A percentile compares a stretch with the other conserved stretches of the same genome.
Conservation (phyloP, 2,888 invertebrate species). For the Acheta domesticus region DNA sequence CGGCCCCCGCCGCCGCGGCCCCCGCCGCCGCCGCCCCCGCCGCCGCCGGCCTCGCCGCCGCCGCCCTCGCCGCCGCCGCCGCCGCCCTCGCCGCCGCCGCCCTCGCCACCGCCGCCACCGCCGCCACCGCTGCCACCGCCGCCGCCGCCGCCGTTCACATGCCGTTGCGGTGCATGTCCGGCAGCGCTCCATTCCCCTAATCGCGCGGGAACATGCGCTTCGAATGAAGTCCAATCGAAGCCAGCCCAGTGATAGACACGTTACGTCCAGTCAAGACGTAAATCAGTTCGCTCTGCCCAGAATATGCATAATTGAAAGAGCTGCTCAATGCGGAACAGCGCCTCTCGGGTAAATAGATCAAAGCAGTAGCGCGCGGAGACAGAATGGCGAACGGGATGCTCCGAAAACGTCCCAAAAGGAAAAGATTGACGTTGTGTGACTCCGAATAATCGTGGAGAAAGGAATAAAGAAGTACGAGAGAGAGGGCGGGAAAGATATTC, state of each 20-base stretch:
- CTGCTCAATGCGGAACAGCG: neutral
- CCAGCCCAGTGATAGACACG: neutral
- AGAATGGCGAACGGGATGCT: neutral
- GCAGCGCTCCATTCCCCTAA: too few relatives aligned
- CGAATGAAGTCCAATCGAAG: neutral
- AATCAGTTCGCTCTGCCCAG: neutral
- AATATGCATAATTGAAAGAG: constrained; percentile 18
- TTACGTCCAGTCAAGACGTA: neutral
- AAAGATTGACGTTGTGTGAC: neutral
- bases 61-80: too few relatives aligned
- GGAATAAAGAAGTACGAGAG: neutral
- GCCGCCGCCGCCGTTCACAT: too few relatives aligned
- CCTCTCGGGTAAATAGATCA: neutral
- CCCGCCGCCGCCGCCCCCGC: too few relatives aligned
- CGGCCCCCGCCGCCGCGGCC: too few relatives aligned
- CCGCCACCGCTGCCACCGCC: too few relatives aligned
- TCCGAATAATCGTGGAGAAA: neutral
- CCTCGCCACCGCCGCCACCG: too few relatives aligned
- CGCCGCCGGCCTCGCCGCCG: too few relatives aligned
- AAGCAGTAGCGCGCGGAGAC: too few relatives aligned
- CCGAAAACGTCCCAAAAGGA: neutral
- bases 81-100: too few relatives aligned
- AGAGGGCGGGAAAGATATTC: neutral
- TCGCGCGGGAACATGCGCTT: too few relatives aligned
- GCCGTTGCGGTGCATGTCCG: too few relatives aligned